A percentile compares a stretch with the other conserved stretches of the same genome.
Evolutionary conservation across 2,797 vertebrate genomes (phyloP).

Genomic region (Coendou prehensilis): DNA sequence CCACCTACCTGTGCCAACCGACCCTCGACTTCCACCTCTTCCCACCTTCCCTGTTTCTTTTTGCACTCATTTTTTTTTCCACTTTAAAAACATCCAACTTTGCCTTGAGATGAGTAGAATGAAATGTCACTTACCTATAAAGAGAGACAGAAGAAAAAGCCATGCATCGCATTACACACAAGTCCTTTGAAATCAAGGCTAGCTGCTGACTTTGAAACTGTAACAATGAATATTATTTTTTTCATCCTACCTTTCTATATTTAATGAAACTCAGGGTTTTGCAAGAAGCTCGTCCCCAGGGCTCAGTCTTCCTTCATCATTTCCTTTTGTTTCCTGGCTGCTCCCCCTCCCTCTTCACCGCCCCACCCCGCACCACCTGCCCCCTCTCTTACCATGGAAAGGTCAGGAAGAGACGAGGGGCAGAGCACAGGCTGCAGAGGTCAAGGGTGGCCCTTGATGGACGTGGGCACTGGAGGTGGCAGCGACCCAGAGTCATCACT

Average conservation of each 20-base stretch:
- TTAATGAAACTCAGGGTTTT: slow-evolving; percentile 80
- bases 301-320: slow-evolving; percentile 38
- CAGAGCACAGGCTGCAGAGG: not conserved
- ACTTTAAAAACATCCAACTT: slow-evolving; percentile 85
- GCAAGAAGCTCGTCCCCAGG: slow-evolving; percentile 70
- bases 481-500: not conserved
- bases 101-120: slow-evolving; percentile 86
- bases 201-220: slow-evolving; percentile 87
- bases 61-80: slow-evolving; percentile 72
- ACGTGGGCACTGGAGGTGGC: not conserved
- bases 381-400: slow-evolving; percentile 28
- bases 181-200: slow-evolving; percentile 89
- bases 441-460: not conserved
- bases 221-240: slow-evolving; percentile 85
- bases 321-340: not conserved
- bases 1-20: slow-evolving; percentile 86
- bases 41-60: slow-evolving; percentile 78
- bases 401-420: not conserved
- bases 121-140: slow-evolving; percentile 90
- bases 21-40: slow-evolving; percentile 78
- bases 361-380: not conserved
- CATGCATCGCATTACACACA: slow-evolving; percentile 78
- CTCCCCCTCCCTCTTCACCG: not conserved
- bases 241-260: slow-evolving; percentile 80
- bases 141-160: slow-evolving; percentile 83